These are phyloP conservation scores for Musca domestica DNA, from an alignment of 1,140 invertebrate genomes.

Conservation along the genomic window DNA sequence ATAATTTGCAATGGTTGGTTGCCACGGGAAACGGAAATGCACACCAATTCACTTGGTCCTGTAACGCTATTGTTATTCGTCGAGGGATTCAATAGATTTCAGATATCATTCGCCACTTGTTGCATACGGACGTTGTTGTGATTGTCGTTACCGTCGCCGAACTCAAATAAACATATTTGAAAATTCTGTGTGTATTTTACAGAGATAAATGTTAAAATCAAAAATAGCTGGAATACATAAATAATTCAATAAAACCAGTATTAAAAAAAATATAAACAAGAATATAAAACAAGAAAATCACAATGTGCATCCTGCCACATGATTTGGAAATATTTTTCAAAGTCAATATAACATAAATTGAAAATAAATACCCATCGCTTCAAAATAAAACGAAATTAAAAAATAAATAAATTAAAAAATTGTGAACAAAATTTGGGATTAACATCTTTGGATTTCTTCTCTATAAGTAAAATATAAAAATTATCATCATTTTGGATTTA, in stretches of 20 bases:
- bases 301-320: conserved; percentile 4
- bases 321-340: conserved; percentile 24
- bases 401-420: conserved; percentile 9
- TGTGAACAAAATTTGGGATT: background rate
- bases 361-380: conserved; percentile 7
- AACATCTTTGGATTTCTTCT: background rate
- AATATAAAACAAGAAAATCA: background rate
- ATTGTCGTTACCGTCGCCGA: background rate
- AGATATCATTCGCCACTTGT: conserved; percentile 28
- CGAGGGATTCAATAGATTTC: background rate
- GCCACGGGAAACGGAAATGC: background rate
- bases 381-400: background rate
- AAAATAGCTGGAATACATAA: background rate
- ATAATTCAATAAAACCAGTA: background rate
- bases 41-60: background rate
- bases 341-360: conserved; percentile 27
- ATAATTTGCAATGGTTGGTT: conserved; percentile 25
- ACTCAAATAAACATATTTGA: background rate
- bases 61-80: background rate
- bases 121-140: conserved; percentile 24
- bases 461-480: background rate
- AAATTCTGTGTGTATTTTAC: background rate
- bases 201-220: conserved; percentile 5
- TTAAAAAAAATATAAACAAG: too few relatives aligned
- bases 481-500: conserved; percentile 35